These are phyloP conservation scores for Drosophila sucinea DNA, from an alignment of 1,140 invertebrate species.

Conservation along the genomic window DNA sequence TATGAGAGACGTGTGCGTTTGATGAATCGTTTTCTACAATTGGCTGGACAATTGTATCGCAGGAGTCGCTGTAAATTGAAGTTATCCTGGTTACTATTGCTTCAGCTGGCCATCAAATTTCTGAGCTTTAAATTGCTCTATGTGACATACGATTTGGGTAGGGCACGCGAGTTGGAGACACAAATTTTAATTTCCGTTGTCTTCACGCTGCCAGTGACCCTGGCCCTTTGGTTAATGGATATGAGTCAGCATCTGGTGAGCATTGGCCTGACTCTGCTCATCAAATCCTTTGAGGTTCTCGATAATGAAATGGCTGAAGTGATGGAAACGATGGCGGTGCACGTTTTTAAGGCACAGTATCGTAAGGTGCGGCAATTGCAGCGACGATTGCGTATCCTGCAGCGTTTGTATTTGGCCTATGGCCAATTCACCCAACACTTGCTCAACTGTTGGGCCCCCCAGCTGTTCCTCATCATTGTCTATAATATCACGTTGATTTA, in stretches of 20 bases:
- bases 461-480: constrained; percentile 45
- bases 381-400: constrained; percentile 17
- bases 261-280: constrained; percentile 34
- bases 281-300: constrained; percentile 47
- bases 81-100: constrained; percentile 42
- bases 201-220: constrained; percentile 32
- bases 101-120: constrained; percentile 43
- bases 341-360: constrained; percentile 36
- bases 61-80: constrained; percentile 25
- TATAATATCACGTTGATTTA: constrained; percentile 53
- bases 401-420: constrained; percentile 42
- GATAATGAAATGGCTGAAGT: constrained; percentile 32
- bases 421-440: constrained; percentile 39
- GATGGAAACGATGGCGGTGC: constrained; percentile 24
- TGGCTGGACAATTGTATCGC: constrained; percentile 38
- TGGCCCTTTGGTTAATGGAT: constrained; percentile 53
- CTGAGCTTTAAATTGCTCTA: constrained; percentile 38
- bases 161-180: background rate
- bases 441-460: constrained; percentile 44
- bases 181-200: background rate
- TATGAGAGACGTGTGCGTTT: constrained; percentile 24
- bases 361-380: constrained; percentile 27
- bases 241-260: constrained; percentile 42
- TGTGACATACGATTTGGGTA: background rate
- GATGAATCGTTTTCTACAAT: constrained; percentile 40